These are phyloP conservation scores for Venturia canescens DNA, from an alignment of 1,140 invertebrate species.

Conservation along the genomic window DNA sequence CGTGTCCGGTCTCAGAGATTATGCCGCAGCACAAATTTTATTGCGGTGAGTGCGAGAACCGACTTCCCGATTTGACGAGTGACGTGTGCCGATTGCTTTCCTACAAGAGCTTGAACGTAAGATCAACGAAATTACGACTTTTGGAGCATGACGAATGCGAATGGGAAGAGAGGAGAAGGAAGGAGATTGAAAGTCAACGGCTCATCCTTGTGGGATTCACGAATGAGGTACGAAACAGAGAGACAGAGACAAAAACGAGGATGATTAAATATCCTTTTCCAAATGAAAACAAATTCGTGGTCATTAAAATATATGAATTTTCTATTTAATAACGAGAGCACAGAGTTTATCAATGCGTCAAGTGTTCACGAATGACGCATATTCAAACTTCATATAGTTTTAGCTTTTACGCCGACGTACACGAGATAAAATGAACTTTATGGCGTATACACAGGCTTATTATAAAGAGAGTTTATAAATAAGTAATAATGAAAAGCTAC, in stretches of 20 bases:
- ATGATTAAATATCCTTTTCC: conserved; percentile 24
- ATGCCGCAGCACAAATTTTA: conserved; percentile 65
- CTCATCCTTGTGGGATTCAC: conserved; percentile 27
- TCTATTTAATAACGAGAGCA: neutral
- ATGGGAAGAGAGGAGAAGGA: conserved; percentile 33
- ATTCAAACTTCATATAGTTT: too few relatives aligned
- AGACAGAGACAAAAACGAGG: conserved; percentile 2
- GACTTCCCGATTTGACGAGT: conserved; percentile 60
- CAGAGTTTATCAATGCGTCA: neutral
- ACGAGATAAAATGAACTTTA: too few relatives aligned
- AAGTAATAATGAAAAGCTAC: too few relatives aligned
- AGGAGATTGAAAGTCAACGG: conserved; percentile 35
- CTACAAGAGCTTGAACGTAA: conserved; percentile 61
- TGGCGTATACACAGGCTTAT: too few relatives aligned
- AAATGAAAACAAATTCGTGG: neutral
- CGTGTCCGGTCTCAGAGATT: conserved; percentile 3
- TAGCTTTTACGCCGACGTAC: too few relatives aligned
- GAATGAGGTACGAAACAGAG: conserved; percentile 35
- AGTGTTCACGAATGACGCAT: neutral
- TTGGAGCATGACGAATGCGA: conserved; percentile 44
- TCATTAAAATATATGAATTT: neutral
- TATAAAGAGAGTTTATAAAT: too few relatives aligned
- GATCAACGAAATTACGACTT: conserved; percentile 15
- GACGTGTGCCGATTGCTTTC: conserved; percentile 66
- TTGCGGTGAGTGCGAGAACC: conserved; percentile 59